A percentile compares a stretch with the other conserved stretches of the same genome.
Evolutionary conservation across 1,140 invertebrate species (phyloP).

Genomic region (Acromyrmex echinatior): DNA sequence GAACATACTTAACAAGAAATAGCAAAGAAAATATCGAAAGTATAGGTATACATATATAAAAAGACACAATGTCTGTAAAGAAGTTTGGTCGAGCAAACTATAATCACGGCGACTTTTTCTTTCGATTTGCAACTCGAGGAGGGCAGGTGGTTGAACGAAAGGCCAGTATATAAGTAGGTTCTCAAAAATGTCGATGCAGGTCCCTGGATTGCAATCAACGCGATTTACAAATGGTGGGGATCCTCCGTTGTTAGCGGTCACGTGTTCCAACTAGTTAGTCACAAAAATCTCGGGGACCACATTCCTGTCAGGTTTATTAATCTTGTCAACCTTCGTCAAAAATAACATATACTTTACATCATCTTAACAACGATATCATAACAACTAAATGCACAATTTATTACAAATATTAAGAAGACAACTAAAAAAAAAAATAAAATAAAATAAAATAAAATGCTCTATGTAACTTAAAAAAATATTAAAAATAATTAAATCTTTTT

Average conservation of each 20-base stretch:
- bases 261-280: constrained; percentile 38
- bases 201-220: constrained; percentile 16
- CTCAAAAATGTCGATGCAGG: constrained; percentile 62
- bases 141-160: constrained; percentile 69
- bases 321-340: constrained; percentile 40
- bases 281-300: constrained; percentile 28
- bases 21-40: background rate
- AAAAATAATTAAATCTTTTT: background rate
- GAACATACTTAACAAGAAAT: background rate
- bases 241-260: constrained; percentile 28
- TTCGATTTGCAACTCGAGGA: background rate
- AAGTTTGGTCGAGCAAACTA: constrained; percentile 54
- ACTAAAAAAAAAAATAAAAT: no score
- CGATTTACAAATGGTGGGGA: constrained; percentile 21
- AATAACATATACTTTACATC: constrained; percentile 21
- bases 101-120: constrained; percentile 52
- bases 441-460: background rate
- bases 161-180: constrained; percentile 73
- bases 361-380: background rate
- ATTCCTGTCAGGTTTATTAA: constrained; percentile 42
- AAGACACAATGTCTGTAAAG: background rate
- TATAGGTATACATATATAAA: background rate
- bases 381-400: background rate
- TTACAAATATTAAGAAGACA: background rate
- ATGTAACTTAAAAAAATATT: background rate